phyloP scores from a whole-genome alignment of 2,888 invertebrate species.

The Tortrix viridana region DNA sequence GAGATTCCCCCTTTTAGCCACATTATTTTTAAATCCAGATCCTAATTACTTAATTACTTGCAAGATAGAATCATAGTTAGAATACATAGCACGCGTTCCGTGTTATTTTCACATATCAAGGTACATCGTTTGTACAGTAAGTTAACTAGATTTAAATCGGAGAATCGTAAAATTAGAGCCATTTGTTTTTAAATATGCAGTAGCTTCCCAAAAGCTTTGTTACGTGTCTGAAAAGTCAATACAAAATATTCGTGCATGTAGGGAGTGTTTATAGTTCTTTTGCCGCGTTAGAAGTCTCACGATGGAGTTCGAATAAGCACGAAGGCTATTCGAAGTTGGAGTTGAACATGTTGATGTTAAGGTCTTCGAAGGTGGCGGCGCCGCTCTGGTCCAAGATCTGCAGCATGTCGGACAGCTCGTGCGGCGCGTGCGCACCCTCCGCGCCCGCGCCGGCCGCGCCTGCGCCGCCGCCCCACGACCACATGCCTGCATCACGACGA shows the following conservation, averaged over 20 bases:
- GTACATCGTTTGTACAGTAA: constrained; percentile 35
- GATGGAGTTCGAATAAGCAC: too few relatives aligned
- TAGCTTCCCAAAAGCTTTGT: too few relatives aligned
- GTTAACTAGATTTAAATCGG: constrained; percentile 9
- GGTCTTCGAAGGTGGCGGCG: constrained; percentile 93
- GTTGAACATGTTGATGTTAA: constrained; percentile 95
- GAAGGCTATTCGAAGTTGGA: constrained; percentile 81
- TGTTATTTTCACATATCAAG: constrained; percentile 29
- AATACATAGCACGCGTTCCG: constrained; percentile 19
- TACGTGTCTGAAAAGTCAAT: constrained; percentile 9
- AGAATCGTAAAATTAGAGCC: too few relatives aligned
- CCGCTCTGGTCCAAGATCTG: constrained; percentile 95
- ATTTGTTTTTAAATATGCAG: too few relatives aligned
- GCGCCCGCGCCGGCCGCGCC: constrained; percentile 54
- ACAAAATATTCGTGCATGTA: not conserved
- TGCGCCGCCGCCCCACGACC: constrained; percentile 86
- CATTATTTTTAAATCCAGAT: constrained; percentile 13
- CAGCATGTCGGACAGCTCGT: constrained; percentile 95
- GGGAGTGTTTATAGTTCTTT: not conserved
- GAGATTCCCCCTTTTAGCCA: constrained; percentile 31
- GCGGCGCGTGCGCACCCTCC: constrained; percentile 82
- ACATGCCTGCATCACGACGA: constrained; percentile 86
- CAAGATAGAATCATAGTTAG: constrained; percentile 24
- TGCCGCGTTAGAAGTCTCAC: not conserved
- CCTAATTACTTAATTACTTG: constrained; percentile 11